Percentiles rank a stretch among this genome's conserved stretches.
Evolutionary conservation across 2,797 vertebrate genomes (phyloP).

Genomic region (Clarias fuscus): DNA sequence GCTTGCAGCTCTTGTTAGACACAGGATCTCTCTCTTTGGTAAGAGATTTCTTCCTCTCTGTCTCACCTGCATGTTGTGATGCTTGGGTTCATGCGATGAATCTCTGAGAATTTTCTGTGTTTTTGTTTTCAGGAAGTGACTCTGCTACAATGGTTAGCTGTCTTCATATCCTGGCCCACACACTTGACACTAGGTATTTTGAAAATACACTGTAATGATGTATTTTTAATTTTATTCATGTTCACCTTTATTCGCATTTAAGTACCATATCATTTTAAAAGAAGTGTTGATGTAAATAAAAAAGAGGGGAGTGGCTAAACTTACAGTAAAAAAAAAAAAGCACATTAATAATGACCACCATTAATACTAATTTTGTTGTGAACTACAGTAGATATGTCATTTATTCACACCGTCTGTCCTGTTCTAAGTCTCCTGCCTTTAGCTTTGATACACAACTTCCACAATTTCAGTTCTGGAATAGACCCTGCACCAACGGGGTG

Average conservation of each 20-base stretch:
- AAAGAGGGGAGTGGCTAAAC: background rate
- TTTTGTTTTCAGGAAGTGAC: constrained; percentile 82
- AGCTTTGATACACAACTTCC: too few relatives aligned
- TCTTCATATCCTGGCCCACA: constrained; percentile 97
- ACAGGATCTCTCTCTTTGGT: constrained; percentile 99
- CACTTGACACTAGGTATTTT: constrained; percentile 90
- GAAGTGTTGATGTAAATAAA: background rate
- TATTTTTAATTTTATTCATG: background rate
- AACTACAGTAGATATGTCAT: background rate
- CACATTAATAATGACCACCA: background rate
- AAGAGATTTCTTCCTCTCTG: constrained; percentile 69
- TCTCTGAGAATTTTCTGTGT: background rate
- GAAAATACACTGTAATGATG: background rate
- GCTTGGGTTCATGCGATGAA: background rate
- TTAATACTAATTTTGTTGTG: background rate
- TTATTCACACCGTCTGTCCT: background rate
- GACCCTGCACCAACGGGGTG: too few relatives aligned
- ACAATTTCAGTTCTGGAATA: too few relatives aligned
- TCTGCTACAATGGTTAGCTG: constrained; percentile 97
- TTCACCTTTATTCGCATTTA: background rate
- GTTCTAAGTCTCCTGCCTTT: too few relatives aligned
- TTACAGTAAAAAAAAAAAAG: background rate
- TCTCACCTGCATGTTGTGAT: background rate
- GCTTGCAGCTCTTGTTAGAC: constrained; percentile 98
- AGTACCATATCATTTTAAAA: background rate